Evolutionary conservation across 2,113 vertebrate species (phyloP), one percentile per base, ranked within the genome.

Genomic region (Loxodonta africana): DNA sequence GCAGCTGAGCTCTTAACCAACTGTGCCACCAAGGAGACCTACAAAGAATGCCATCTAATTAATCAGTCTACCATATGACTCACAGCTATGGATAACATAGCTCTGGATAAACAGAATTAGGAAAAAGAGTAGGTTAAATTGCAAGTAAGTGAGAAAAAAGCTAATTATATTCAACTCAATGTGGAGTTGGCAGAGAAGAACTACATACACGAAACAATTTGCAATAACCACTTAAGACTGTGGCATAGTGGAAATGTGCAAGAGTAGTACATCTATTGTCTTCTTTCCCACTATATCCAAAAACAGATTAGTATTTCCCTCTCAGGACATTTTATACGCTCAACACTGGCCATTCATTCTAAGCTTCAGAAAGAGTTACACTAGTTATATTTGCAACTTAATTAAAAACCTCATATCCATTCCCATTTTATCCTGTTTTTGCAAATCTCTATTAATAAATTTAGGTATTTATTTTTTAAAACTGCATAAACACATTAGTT

Each of bases 111-210:
- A 46, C 0, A 65, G 33, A 85, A 44, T 73, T 46, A 80, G 48
- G 20, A 85, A 30, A 82, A 96, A 91, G 33, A 93, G 51, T 71
- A 73, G 46, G 74, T 89, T 73, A 73, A 91, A 85, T 0, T 69
- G 12, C 46, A 80, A 41, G 41, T 90, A 73, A 65, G 25, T 90
- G 88, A 76, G 44, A 95, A 91, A 48, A 11, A 91, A 69, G 46
- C 8, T n/a, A 96, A 76, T 53, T 93, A 84, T 15, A 95, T 57
- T 26, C 44, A 94, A 84, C 33, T 89, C 51, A 82, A 11, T 41
- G 14, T 86, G 67, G 80, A 95, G 37, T 23, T 83, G 73, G n/a
- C 88, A 85, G 14, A 92, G 33, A 37, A 48, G 17, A 86, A 84
- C 26, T 82, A 82, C 18, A 86, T 10, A 86, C 0, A 91, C 7